These are phyloP conservation scores for Osmoderma eremita DNA, from an alignment of 2,888 invertebrate genomes.

Conservation along the genomic window DNA sequence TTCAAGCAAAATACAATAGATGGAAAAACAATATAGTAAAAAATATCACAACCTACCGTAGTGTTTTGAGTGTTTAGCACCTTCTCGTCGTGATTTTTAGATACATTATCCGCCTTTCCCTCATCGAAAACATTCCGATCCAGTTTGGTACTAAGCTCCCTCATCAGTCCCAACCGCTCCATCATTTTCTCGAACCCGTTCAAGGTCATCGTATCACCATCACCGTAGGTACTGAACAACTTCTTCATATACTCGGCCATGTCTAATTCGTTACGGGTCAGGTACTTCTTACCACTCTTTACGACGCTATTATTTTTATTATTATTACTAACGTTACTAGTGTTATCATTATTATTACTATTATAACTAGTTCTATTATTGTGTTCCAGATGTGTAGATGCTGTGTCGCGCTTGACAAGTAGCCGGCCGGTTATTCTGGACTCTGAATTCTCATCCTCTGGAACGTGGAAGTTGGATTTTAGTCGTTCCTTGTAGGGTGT, in stretches of 20 bases:
- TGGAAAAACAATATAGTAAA: too few species aligned
- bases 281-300: slow-evolving; percentile 3
- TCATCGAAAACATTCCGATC: slow-evolving; percentile 29
- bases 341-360: slow-evolving; percentile 45
- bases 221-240: slow-evolving; percentile 75
- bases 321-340: slow-evolving; percentile 45
- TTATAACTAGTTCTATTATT: slow-evolving; percentile 8
- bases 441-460: slow-evolving; percentile 37
- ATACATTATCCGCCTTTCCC: slow-evolving; percentile 41
- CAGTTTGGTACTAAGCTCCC: slow-evolving; percentile 37
- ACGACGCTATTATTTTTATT: slow-evolving; percentile 45
- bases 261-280: slow-evolving; percentile 10
- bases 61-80: slow-evolving; percentile 1
- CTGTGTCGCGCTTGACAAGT: slow-evolving; percentile 39
- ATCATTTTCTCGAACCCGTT: slow-evolving; percentile 78
- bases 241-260: slow-evolving; percentile 69
- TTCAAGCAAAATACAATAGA: too few species aligned
- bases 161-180: slow-evolving; percentile 58
- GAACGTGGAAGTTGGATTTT: slow-evolving; percentile 18
- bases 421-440: neutral
- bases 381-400: neutral
- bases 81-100: neutral
- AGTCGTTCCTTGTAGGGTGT: slow-evolving; percentile 49
- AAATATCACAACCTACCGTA: slow-evolving; percentile 22
- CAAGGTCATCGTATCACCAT: slow-evolving; percentile 72